phyloP scores from a whole-genome alignment of 1,140 invertebrate species.

The Zaprionus lachaisei region DNA sequence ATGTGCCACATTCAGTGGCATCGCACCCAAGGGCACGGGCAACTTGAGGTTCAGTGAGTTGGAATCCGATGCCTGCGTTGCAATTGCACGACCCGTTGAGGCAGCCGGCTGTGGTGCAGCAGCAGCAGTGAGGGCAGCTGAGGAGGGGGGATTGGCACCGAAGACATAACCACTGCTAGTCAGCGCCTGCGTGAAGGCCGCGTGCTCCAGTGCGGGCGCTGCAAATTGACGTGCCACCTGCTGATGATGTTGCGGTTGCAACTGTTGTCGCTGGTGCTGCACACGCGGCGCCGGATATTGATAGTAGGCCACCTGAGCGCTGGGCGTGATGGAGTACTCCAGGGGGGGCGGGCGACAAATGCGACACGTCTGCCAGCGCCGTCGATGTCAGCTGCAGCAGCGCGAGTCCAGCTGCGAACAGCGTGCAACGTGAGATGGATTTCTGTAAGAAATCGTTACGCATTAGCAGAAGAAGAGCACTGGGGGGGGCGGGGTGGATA shows the following conservation, averaged over 20 bases:
- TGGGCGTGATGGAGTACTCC: constrained; percentile 64
- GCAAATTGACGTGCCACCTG: constrained; percentile 59
- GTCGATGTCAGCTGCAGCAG: constrained; percentile 9
- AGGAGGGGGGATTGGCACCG: constrained; percentile 39
- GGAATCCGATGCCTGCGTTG: constrained; percentile 35
- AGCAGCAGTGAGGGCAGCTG: constrained; percentile 13
- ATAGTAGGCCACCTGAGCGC: constrained; percentile 69
- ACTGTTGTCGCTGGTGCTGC: constrained; percentile 14
- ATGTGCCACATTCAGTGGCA: constrained; percentile 72
- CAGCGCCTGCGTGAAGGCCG: constrained; percentile 73
- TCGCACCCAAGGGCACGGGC: constrained; percentile 73
- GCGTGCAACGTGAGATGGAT: constrained; percentile 13
- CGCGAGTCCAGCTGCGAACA: constrained; percentile 22
- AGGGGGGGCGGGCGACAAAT: constrained; percentile 23
- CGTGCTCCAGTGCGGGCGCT: constrained; percentile 71
- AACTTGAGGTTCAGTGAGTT: constrained; percentile 74
- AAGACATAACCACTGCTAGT: constrained; percentile 73
- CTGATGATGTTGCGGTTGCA: constrained; percentile 28
- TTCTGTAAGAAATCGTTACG: constrained; percentile 48
- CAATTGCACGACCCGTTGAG: constrained; percentile 39
- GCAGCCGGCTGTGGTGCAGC: constrained; percentile 5
- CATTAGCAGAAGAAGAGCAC: constrained; percentile 21
- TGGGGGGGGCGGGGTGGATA: not conserved
- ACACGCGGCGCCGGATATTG: constrained; percentile 64
- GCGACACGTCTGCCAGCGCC: constrained; percentile 56